Percentiles rank a stretch among this genome's conserved stretches.
phyloP scores from a whole-genome alignment of 2,797 vertebrate genomes.

The Prunella strophiata region DNA sequence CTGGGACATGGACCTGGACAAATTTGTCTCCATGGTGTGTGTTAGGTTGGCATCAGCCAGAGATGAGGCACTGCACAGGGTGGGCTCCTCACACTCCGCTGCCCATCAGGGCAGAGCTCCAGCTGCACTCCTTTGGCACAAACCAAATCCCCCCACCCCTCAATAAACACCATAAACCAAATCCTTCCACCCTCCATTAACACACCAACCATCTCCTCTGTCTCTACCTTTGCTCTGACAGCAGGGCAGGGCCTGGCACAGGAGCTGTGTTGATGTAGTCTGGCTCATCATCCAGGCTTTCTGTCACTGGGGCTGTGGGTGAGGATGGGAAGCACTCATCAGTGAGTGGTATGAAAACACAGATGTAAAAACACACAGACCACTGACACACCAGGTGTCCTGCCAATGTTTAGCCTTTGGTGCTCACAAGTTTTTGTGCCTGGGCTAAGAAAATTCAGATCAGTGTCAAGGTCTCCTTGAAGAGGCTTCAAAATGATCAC shows the following conservation, averaged over 20 bases:
- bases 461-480: not conserved
- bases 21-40: rapidly evolving
- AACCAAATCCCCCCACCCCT: not conserved
- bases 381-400: rapidly evolving
- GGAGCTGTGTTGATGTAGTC: slow-evolving; percentile 71
- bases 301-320: not conserved
- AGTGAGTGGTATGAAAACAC: not conserved
- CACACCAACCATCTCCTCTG: not conserved
- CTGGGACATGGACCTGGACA: not conserved
- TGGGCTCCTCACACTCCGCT: not conserved
- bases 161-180: not conserved
- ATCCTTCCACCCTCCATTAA: not conserved
- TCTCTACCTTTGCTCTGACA: not conserved
- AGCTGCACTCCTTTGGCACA: not conserved
- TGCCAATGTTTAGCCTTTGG: not conserved
- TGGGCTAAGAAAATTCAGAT: not conserved
- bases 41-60: not conserved
- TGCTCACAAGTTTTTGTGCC: not conserved
- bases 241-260: not conserved
- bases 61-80: not conserved
- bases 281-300: slow-evolving; percentile 58
- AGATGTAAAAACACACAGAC: not conserved
- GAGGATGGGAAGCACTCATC: not conserved
- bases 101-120: not conserved
- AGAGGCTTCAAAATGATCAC: not conserved